Base-by-base conservation (phyloP, 2,888 invertebrate genomes). In the Subacronicta megacephala region DNA sequence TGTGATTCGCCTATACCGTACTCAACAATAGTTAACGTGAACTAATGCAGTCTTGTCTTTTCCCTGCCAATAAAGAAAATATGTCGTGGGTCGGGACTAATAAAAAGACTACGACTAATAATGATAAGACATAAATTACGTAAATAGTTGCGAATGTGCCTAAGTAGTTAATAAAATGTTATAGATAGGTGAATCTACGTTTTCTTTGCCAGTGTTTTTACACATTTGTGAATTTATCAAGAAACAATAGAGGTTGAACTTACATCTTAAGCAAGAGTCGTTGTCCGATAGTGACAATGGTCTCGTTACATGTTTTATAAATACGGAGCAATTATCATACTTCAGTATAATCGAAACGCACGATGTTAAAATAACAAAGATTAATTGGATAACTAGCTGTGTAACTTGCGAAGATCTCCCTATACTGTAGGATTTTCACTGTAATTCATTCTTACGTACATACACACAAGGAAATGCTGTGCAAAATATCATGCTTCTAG, bases 191-290 rank as follows among this genome's bases (percentile, higher is more conserved):
- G 0, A n/a, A n/a, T n/a, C 13, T 13, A 23, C n/a, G 7, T 7
- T 20, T 40, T 37, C 16, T 17, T 15, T 33, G 37, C 2, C 50
- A 50, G 15, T 33, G 18, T 1, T 62, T 56, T 61, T 62, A 56
- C 33, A 37, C 36, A 1, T 15, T 18, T 20, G n/a, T 18, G 7
- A 33, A 36, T 42, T 72, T 78, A 81, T 80, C 78, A 55, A 64
- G 49, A 66, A 62, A 70, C 82, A 83, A 83, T 77, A 78, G 46
- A n/a, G 53, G 44, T 54, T 77, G 74, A 80, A 76, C 78, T 78
- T 63, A 53, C 49, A 50, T 59, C 46, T 68, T 57, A 62, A 20
- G 52, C 49, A 54, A 44, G 66, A 53, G 84, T 81, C 81, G 74
- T 74, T 73, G 84, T 60, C 77, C 80, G 85, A 85, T 85, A 82